A percentile compares a stretch with the other conserved stretches of the same genome.
These are phyloP conservation scores for Drosophila phalerata DNA, from an alignment of 2,888 invertebrate genomes.

Conservation along the genomic window DNA sequence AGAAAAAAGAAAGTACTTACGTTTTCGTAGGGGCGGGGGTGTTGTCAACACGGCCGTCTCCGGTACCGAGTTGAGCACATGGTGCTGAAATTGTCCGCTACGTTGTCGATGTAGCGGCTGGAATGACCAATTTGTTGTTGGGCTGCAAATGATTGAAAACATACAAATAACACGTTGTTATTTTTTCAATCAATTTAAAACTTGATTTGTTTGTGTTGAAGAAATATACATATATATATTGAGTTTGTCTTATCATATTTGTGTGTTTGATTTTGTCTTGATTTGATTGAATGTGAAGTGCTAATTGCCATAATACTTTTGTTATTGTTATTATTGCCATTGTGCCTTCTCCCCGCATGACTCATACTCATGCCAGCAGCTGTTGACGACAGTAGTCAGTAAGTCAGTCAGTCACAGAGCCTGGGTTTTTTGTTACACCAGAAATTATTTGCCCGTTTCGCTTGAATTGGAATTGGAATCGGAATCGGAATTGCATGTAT, in stretches of 20 bases:
- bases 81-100: conserved; percentile 65
- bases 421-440: conserved; percentile 55
- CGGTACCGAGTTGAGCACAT: conserved; percentile 72
- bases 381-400: conserved; percentile 45
- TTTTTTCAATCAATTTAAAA: conserved; percentile 49
- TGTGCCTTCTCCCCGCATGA: conserved; percentile 37
- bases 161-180: conserved; percentile 41
- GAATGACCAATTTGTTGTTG: conserved; percentile 81
- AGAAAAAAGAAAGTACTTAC: conserved; percentile 50
- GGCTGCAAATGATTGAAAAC: conserved; percentile 53
- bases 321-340: conserved; percentile 28
- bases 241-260: conserved; percentile 65
- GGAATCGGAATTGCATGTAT: conserved; percentile 31
- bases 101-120: conserved; percentile 73
- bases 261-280: conserved; percentile 67
- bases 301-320: conserved; percentile 67
- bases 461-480: conserved; percentile 45
- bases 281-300: conserved; percentile 69
- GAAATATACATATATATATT: conserved; percentile 4
- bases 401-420: conserved; percentile 9
- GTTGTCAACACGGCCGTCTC: conserved; percentile 69
- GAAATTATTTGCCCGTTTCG: conserved; percentile 57
- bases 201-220: conserved; percentile 31
- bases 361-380: conserved; percentile 61
- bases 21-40: conserved; percentile 65